Evolutionary conservation across 2,888 invertebrate species (phyloP), one percentile per base, ranked within the genome.

Genomic region (Meiosimyza platycephala): DNA sequence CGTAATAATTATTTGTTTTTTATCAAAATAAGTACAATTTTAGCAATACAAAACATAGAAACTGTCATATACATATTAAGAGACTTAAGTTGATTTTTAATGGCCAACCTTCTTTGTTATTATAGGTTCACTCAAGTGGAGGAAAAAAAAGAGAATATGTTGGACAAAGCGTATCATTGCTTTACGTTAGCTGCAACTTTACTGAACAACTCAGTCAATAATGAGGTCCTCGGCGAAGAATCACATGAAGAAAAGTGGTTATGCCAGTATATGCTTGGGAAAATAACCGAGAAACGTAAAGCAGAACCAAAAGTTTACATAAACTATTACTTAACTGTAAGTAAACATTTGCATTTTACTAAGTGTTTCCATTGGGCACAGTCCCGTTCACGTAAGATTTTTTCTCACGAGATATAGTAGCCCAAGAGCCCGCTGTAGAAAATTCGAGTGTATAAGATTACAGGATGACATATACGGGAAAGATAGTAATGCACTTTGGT

Each of bases 181-280:
- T 97, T 97, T 82, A 90, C 89, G 48, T 90, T 91, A 48, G 93
- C 93, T 1, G 90, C 92, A 72, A 89, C 90, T 71, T 89, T 91
- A 71, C 89, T 90, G 74, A 88, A 86, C 62, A 57, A 65, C 16
- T 52, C 65, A 33, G 16, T 54, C 22, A 88, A 75, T 3, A 75
- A 75, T 18, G 73, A 76, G 18, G 80, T 80, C 7, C 78, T 80
- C 6, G 81, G 78, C 62, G 75, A 77, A 50, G 90, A 90, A 76
- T 86, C 89, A 1, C 91, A 92, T 76, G 96, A 97, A 83, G 97
- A 98, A 83, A 90, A 93, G 72, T 98, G 98, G 98, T 88, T 97
- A 51, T 93, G 95, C 82, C 95, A 95, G 85, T 98, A 97, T 83
- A 96, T 98, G 94, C 88, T 98, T n/a, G 98, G 96, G 0, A 98